Evolutionary conservation across 2,888 invertebrate genomes (phyloP).

Genomic region (Rhingia campestris): DNA sequence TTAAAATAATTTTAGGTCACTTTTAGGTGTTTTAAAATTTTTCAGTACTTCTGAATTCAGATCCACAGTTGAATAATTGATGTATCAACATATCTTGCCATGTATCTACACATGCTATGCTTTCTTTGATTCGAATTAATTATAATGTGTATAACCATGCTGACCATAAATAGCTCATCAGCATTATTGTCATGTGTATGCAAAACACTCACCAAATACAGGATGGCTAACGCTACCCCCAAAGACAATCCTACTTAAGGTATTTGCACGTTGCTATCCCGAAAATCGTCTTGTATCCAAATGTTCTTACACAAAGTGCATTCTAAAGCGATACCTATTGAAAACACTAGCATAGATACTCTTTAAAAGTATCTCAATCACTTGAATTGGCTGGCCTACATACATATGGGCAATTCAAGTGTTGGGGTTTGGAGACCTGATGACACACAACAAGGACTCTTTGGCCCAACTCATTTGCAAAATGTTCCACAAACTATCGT

Average conservation of each 20-base stretch:
- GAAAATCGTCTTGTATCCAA: conserved; percentile 22
- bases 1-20: too few species aligned
- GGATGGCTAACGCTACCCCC: not conserved
- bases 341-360: conserved; percentile 6
- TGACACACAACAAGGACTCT: conserved; percentile 7
- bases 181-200: not conserved
- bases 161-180: conserved; percentile 9
- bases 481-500: conserved; percentile 7
- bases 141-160: too few species aligned
- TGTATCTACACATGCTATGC: too few species aligned
- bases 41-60: too few species aligned
- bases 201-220: not conserved
- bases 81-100: too few species aligned
- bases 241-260: not conserved
- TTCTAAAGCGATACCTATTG: conserved; percentile 17
- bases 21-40: too few species aligned
- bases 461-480: conserved; percentile 46
- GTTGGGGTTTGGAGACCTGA: not conserved
- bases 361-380: conserved; percentile 24
- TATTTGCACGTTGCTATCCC: not conserved
- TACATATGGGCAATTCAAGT: not conserved
- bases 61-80: too few species aligned
- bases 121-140: too few species aligned
- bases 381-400: conserved; percentile 17
- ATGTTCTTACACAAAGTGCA: not conserved